Conservation (phyloP, 2,113 vertebrate species). For the Scortum barcoo region DNA sequence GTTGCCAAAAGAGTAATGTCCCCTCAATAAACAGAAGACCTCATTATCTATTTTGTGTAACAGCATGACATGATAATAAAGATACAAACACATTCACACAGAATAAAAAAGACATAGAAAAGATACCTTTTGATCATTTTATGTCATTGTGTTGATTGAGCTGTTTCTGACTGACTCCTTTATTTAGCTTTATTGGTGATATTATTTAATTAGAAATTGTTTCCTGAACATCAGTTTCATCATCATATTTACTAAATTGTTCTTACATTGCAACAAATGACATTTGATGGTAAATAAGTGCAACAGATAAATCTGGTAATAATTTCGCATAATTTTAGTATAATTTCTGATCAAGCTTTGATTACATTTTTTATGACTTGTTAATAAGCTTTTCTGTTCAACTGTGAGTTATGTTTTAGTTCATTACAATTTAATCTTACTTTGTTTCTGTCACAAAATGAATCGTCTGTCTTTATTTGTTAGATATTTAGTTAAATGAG, state of each 20-base stretch:
- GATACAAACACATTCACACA: not conserved
- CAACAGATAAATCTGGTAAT: not conserved
- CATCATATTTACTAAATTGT: not conserved
- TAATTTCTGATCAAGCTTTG: not conserved
- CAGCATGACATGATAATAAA: not conserved
- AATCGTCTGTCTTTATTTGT: not conserved
- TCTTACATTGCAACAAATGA: not conserved
- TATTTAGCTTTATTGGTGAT: not conserved
- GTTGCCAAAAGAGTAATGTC: not conserved
- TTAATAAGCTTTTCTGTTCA: not conserved
- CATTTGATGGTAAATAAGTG: not conserved
- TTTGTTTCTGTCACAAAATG: not conserved
- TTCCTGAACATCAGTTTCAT: not conserved
- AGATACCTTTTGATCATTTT: not conserved
- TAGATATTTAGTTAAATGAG: not conserved
- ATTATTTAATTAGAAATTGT: not conserved
- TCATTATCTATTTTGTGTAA: not conserved
- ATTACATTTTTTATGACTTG: not conserved
- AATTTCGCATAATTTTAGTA: not conserved
- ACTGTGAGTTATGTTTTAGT: not conserved
- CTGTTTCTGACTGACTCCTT: not conserved
- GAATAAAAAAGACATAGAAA: not conserved
- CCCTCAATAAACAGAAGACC: not conserved
- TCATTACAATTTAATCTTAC: not conserved
- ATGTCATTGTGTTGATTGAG: not conserved